A percentile compares a stretch with the other conserved stretches of the same genome.
Conservation (phyloP, 2,113 vertebrate genomes). For the human region GRCh38 chr5:157771501-157772000, state of each 20-base stretch:
- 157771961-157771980: slow-evolving; percentile 76
- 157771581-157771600: slow-evolving; percentile 60
- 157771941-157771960: slow-evolving; percentile 87
- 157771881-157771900: slow-evolving; percentile 89
- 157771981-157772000: slow-evolving; percentile 80
- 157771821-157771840: slow-evolving; percentile 94
- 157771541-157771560: not conserved
- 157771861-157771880: slow-evolving; percentile 89
- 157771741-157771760: slow-evolving; percentile 93
- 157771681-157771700: slow-evolving; percentile 85
- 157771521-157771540: not conserved
- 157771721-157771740: slow-evolving; percentile 93
- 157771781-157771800: slow-evolving; percentile 93
- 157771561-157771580: slow-evolving; percentile 35
- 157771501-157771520: slow-evolving; percentile 8
- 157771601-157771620: slow-evolving; percentile 75
- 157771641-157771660: slow-evolving; percentile 86
- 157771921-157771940: slow-evolving; percentile 91
- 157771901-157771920: slow-evolving; percentile 90
- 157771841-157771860: slow-evolving; percentile 91
- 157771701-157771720: slow-evolving; percentile 90
- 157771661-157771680: slow-evolving; percentile 89
- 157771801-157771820: slow-evolving; percentile 94
- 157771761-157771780: slow-evolving; percentile 92
- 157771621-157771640: slow-evolving; percentile 78